These are phyloP conservation scores for Oreohelix idahoensis DNA, from an alignment of 1,140 invertebrate genomes.

Conservation along the genomic window DNA sequence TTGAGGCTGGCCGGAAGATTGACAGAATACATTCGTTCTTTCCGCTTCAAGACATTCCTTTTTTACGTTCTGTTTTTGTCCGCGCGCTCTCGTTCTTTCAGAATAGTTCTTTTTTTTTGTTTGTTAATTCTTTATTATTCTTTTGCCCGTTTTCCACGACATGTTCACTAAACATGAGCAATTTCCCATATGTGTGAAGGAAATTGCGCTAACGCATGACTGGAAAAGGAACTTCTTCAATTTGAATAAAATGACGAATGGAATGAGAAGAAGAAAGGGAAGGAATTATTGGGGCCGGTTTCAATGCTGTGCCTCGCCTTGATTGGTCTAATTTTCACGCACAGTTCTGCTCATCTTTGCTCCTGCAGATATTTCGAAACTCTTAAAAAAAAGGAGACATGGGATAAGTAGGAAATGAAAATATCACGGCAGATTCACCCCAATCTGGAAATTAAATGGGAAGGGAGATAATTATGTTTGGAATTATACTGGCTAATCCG, in stretches of 20 bases:
- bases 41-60: background rate
- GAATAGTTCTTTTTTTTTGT: background rate
- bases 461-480: slow-evolving; percentile 20
- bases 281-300: background rate
- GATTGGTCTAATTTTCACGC: background rate
- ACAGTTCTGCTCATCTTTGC: background rate
- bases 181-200: background rate
- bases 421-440: background rate
- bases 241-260: slow-evolving; percentile 15
- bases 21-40: slow-evolving; percentile 14
- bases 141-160: background rate
- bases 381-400: background rate
- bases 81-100: background rate
- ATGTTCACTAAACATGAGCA: background rate
- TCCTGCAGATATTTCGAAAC: background rate
- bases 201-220: background rate
- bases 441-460: background rate
- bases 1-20: background rate
- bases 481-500: slow-evolving; percentile 10
- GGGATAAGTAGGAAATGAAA: background rate
- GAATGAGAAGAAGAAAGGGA: background rate
- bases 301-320: background rate
- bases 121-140: background rate
- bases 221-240: background rate
- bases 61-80: background rate